A percentile compares a stretch with the other conserved stretches of the same genome.
These are phyloP conservation scores for Papilio protenor DNA, from an alignment of 2,888 invertebrate species.

Conservation along the genomic window DNA sequence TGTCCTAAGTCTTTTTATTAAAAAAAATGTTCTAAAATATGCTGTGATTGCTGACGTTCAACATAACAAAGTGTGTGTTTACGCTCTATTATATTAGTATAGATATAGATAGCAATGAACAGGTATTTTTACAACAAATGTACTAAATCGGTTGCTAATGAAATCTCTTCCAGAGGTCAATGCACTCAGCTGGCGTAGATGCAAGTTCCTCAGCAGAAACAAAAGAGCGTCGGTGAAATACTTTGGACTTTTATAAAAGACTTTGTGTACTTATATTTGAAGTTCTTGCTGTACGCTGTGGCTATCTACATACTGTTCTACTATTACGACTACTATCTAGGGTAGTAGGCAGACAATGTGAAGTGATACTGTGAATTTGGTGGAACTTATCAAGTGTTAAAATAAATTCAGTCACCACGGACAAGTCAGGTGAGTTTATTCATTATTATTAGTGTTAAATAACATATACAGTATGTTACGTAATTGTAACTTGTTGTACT, in stretches of 20 bases:
- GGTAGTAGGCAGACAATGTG: slow-evolving; percentile 64
- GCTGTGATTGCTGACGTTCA: too few relatives aligned
- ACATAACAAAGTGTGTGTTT: too few relatives aligned
- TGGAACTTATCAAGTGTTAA: slow-evolving; percentile 22
- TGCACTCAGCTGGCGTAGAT: slow-evolving; percentile 54
- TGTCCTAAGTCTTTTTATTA: too few relatives aligned
- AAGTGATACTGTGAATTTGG: slow-evolving; percentile 54
- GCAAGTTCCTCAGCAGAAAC: slow-evolving; percentile 53
- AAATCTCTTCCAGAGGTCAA: slow-evolving; percentile 30
- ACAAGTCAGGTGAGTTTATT: slow-evolving; percentile 25
- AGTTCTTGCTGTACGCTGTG: slow-evolving; percentile 73
- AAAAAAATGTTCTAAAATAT: too few relatives aligned
- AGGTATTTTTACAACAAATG: not conserved
- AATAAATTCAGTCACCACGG: slow-evolving; percentile 18
- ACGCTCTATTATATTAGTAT: too few relatives aligned
- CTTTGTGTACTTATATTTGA: slow-evolving; percentile 70
- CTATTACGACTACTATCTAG: slow-evolving; percentile 76
- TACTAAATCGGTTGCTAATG: not conserved
- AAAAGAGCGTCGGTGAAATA: slow-evolving; percentile 56
- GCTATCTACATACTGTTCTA: slow-evolving; percentile 72
- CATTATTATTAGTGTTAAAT: not conserved
- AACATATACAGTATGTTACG: not conserved
- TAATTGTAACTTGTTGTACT: too few relatives aligned
- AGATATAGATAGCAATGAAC: too few relatives aligned
- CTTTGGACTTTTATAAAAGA: slow-evolving; percentile 65